These are phyloP conservation scores for Isichthys henryi DNA, from an alignment of 2,113 vertebrate genomes.

Conservation along the genomic window DNA sequence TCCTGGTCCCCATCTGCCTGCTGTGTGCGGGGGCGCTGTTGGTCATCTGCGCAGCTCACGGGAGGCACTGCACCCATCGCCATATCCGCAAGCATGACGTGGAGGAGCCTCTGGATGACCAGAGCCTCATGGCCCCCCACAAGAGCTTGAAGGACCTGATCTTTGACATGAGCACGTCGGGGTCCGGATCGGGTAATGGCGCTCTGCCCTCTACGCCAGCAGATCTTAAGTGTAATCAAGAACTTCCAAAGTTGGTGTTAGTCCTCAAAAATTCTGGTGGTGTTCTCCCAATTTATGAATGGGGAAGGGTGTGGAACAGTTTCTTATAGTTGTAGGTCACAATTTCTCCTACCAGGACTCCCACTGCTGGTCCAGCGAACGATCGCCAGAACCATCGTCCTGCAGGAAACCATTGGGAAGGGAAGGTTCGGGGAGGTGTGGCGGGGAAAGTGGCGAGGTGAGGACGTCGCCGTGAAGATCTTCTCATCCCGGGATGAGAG, in stretches of 20 bases:
- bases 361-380: conserved; percentile 92
- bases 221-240: background rate
- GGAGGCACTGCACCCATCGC: conserved; percentile 52
- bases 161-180: conserved; percentile 84
- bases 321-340: background rate
- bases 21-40: conserved; percentile 61
- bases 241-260: background rate
- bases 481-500: conserved; percentile 92
- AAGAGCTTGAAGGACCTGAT: conserved; percentile 87
- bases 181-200: conserved; percentile 82
- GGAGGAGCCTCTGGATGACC: conserved; percentile 76
- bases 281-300: background rate
- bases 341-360: conserved; percentile 59
- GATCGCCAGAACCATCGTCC: conserved; percentile 89
- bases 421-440: conserved; percentile 92
- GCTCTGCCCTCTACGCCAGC: background rate
- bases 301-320: background rate
- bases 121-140: conserved; percentile 63
- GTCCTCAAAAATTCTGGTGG: background rate
- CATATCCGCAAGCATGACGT: conserved; percentile 60
- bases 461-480: conserved; percentile 96
- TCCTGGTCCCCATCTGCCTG: conserved; percentile 69
- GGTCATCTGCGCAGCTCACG: conserved; percentile 51
- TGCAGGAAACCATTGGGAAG: conserved; percentile 90
- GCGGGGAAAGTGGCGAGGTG: conserved; percentile 91